Conservation (phyloP, 2,113 vertebrate genomes). For the Sebastes fasciatus region DNA sequence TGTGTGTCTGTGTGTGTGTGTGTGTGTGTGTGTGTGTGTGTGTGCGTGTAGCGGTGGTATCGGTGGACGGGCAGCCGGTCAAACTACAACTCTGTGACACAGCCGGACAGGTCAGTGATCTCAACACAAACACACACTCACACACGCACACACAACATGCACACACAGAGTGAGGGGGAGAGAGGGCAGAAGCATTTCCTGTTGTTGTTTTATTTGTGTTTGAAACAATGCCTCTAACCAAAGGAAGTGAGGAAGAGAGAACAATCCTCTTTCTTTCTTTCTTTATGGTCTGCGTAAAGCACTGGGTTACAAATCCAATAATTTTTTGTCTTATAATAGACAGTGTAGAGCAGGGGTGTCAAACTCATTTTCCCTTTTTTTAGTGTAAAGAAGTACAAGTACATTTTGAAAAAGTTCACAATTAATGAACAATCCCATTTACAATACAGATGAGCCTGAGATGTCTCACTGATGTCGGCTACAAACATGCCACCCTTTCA, state of each 20-base stretch:
- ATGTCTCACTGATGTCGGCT: no score
- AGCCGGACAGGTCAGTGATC: conserved; percentile 93
- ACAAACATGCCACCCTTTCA: no score
- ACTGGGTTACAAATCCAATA: neutral
- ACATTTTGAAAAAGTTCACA: no score
- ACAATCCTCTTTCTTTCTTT: neutral
- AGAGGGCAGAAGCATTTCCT: conserved; percentile 53
- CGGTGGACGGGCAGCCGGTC: conserved; percentile 93
- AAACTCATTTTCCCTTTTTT: no score
- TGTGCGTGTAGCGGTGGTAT: conserved; percentile 88
- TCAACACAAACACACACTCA: conserved; percentile 19
- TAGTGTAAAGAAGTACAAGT: no score
- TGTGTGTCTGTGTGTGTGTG: neutral
- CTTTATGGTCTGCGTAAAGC: neutral
- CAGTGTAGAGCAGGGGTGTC: neutral
- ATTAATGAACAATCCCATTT: no score
- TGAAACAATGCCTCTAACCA: conserved; percentile 47
- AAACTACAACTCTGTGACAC: conserved; percentile 97
- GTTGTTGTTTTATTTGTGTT: conserved; percentile 51
- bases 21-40: conserved; percentile 38
- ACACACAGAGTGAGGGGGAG: neutral
- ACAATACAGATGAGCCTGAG: no score
- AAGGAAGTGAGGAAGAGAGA: conserved; percentile 15
- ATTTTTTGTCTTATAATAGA: neutral
- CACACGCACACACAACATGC: conserved; percentile 18